These are phyloP conservation scores for Bufo gargarizans DNA, from an alignment of 2,113 vertebrate genomes.

Conservation along the genomic window DNA sequence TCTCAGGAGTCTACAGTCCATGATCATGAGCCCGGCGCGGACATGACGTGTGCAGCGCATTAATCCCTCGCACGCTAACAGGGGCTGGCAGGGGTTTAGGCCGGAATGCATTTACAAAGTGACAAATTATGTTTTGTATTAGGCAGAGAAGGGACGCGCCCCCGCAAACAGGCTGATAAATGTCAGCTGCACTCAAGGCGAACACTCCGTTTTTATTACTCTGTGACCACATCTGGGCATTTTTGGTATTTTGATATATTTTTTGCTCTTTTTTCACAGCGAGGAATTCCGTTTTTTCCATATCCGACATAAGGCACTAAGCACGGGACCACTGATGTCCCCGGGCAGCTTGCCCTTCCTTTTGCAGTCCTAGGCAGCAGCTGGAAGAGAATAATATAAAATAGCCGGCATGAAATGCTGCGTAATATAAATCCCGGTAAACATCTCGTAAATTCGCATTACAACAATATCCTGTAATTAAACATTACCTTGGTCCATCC, in stretches of 20 bases:
- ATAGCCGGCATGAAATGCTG: conserved; percentile 65
- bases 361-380: conserved; percentile 60
- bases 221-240: conserved; percentile 79
- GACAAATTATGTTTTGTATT: conserved; percentile 86
- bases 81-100: conserved; percentile 84
- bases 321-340: conserved; percentile 74
- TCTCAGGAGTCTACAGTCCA: conserved; percentile 65
- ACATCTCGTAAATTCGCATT: conserved; percentile 72
- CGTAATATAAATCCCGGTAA: conserved; percentile 66
- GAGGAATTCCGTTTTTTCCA: conserved; percentile 79
- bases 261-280: conserved; percentile 60
- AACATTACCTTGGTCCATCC: conserved; percentile 60
- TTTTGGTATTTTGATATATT: conserved; percentile 21
- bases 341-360: conserved; percentile 74
- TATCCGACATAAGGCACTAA: conserved; percentile 82
- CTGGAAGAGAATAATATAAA: conserved; percentile 15
- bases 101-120: conserved; percentile 86
- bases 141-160: conserved; percentile 78
- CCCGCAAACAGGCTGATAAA: conserved; percentile 90
- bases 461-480: conserved; percentile 73
- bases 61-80: conserved; percentile 84
- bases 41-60: conserved; percentile 71
- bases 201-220: conserved; percentile 94
- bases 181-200: conserved; percentile 84
- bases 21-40: conserved; percentile 69